phyloP scores from a whole-genome alignment of 2,113 vertebrate species.

The Phrynosoma blainvillii region DNA sequence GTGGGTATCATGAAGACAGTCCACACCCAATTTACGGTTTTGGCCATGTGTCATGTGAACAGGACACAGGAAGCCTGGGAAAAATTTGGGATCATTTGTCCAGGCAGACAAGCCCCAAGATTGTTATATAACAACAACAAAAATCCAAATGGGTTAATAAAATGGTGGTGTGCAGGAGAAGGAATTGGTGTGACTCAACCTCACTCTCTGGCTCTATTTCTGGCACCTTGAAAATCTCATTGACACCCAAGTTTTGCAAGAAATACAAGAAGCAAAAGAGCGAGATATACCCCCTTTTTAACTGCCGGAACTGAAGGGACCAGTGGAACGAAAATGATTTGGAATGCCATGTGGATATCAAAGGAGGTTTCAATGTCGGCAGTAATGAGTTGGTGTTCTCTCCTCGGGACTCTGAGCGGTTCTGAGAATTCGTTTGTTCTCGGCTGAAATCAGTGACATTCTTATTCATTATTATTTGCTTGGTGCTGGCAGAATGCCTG shows the following conservation, averaged over 20 bases:
- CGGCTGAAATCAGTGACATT: slow-evolving; percentile 7
- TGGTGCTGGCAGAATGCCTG: not conserved
- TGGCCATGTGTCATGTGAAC: no score
- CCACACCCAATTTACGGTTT: no score
- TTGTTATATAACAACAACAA: not conserved
- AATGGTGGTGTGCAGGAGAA: not conserved
- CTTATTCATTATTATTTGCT: slow-evolving; percentile 22
- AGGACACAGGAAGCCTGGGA: no score
- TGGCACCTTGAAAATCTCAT: not conserved
- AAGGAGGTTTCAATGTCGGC: not conserved
- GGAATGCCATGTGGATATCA: not conserved
- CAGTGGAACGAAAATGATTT: not conserved
- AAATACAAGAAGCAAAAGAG: not conserved
- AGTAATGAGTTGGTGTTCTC: slow-evolving; percentile 1
- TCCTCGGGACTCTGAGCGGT: not conserved
- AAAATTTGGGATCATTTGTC: no score
- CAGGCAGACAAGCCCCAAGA: not conserved
- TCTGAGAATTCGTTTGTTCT: slow-evolving; percentile 22
- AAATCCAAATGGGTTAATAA: not conserved
- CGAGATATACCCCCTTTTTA: not conserved
- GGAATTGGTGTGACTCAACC: not conserved
- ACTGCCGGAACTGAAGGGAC: not conserved
- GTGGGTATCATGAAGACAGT: no score
- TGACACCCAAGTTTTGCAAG: not conserved
- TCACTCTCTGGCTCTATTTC: not conserved